A percentile compares a stretch with the other conserved stretches of the same genome.
These are phyloP conservation scores for Pachycephus smyrnensis DNA, from an alignment of 2,888 invertebrate species.

Conservation along the genomic window DNA sequence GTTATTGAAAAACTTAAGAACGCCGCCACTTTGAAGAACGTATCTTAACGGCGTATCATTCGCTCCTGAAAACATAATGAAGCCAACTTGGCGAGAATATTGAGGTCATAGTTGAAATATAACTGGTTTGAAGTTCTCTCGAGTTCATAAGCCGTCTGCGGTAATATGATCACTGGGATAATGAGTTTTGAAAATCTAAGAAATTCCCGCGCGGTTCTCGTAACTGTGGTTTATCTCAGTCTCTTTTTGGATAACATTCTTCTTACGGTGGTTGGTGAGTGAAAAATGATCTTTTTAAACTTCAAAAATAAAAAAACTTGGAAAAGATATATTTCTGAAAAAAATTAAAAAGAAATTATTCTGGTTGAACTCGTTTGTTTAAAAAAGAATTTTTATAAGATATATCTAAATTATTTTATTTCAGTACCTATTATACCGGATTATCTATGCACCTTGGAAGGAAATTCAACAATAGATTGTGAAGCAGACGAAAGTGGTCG, in stretches of 20 bases:
- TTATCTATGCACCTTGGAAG: slow-evolving; percentile 74
- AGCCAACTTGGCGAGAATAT: neutral
- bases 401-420: slow-evolving; percentile 40
- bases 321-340: neutral
- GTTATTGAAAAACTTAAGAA: neutral
- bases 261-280: slow-evolving; percentile 89
- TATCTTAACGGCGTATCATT: neutral
- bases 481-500: slow-evolving; percentile 75
- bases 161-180: slow-evolving; percentile 1
- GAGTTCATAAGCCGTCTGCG: neutral
- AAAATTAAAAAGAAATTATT: neutral
- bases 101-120: neutral
- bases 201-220: slow-evolving; percentile 63
- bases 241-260: slow-evolving; percentile 88
- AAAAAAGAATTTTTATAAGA: neutral
- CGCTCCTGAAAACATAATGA: neutral
- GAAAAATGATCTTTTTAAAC: neutral
- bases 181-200: slow-evolving; percentile 36
- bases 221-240: slow-evolving; percentile 78
- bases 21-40: neutral
- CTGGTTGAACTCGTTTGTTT: neutral
- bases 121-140: neutral
- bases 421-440: slow-evolving; percentile 86
- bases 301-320: neutral
- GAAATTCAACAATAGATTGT: slow-evolving; percentile 56